A percentile compares a stretch with the other conserved stretches of the same genome.
phyloP scores from a whole-genome alignment of 2,888 invertebrate genomes.

The Agrochola macilenta region DNA sequence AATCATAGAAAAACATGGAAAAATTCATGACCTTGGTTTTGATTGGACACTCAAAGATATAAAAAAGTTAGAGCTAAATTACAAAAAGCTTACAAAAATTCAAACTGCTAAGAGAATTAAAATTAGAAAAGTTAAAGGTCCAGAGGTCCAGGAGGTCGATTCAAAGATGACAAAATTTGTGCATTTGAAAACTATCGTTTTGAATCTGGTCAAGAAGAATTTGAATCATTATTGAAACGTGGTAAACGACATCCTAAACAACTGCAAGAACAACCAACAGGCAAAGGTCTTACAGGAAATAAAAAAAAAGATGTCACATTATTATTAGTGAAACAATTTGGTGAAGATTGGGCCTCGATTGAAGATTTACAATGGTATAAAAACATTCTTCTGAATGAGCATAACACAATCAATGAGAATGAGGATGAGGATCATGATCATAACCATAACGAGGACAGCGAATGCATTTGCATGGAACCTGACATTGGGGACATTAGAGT shows the following conservation, averaged over 20 bases:
- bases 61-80: conserved; percentile 25
- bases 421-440: conserved; percentile 31
- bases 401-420: conserved; percentile 30
- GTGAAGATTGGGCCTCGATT: conserved; percentile 35
- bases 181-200: conserved; percentile 17
- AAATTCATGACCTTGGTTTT: conserved; percentile 4
- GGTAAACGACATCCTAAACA: conserved; percentile 28
- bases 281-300: conserved; percentile 19
- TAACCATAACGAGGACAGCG: conserved; percentile 31
- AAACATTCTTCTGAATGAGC: conserved; percentile 40
- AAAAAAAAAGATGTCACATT: conserved; percentile 30
- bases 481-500: conserved; percentile 30
- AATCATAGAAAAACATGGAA: conserved; percentile 14
- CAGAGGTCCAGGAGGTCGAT: background rate
- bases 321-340: conserved; percentile 34
- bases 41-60: conserved; percentile 31
- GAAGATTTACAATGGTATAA: conserved; percentile 41
- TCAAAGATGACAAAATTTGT: conserved; percentile 7
- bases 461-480: conserved; percentile 37
- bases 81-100: conserved; percentile 20
- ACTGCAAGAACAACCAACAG: conserved; percentile 31
- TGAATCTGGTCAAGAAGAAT: conserved; percentile 24
- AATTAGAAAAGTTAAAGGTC: conserved; percentile 3
- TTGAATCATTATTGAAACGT: conserved; percentile 24
- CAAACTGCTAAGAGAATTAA: background rate